These are phyloP conservation scores for Heterochromis multidens DNA, from an alignment of 2,113 vertebrate genomes.

Conservation along the genomic window DNA sequence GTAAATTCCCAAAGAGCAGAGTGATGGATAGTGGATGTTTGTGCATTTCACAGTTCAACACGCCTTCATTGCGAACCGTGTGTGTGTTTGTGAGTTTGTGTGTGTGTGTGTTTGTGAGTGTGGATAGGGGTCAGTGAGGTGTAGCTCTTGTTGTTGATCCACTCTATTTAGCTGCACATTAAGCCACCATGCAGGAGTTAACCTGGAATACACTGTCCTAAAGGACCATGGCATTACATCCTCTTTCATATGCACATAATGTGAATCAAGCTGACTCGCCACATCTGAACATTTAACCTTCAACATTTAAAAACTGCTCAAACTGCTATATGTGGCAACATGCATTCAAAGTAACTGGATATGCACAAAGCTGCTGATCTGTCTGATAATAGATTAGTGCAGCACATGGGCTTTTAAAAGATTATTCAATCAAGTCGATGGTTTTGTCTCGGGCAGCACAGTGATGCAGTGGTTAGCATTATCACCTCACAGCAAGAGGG, in stretches of 20 bases:
- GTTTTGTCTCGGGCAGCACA: neutral
- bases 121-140: neutral
- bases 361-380: neutral
- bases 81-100: neutral
- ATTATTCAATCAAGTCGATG: neutral
- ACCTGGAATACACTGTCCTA: neutral
- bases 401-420: neutral
- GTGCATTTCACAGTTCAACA: slow-evolving; percentile 5
- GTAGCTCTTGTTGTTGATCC: neutral
- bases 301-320: neutral
- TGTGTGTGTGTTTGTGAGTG: too few species aligned
- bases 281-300: neutral
- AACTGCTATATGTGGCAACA: neutral
- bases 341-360: neutral
- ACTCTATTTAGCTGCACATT: neutral
- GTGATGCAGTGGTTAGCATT: neutral
- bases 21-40: neutral
- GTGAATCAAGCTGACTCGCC: neutral
- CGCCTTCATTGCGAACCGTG: neutral
- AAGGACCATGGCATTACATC: neutral
- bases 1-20: neutral
- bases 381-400: neutral
- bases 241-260: neutral
- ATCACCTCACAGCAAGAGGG: neutral
- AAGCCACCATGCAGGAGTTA: neutral